Base-by-base conservation (phyloP, 2,888 invertebrate genomes). In the Congeria kusceri region DNA sequence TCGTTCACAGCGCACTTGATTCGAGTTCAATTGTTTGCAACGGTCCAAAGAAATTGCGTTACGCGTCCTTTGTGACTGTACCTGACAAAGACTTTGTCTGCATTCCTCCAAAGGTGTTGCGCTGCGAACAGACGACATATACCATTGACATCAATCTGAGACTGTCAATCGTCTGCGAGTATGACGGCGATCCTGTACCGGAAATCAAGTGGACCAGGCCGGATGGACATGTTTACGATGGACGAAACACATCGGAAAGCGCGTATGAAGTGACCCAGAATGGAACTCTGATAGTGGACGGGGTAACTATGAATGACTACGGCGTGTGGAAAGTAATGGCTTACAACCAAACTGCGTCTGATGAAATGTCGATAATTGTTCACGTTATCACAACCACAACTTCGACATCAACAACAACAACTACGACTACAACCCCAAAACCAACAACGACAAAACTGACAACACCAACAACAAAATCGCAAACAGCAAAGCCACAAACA, bases 141-240 rank as follows among this genome's bases (percentile, higher is more conserved):
- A 61, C 80, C 1, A 57, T 83, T 11, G 65, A 67, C 11, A 75
- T 75, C 5, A 82, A 85, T 11, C 65, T 75, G n/a, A 20, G 58
- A 27, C 39, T 84, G 5, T 29, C 44, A 7, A 80, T 88, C 5
- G n/a, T 63, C 9, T 88, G 88, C 65, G 39, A 58, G 20, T 80
- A 80, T 32, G 74, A 78, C 3, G 88, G 88, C 0, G 85, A 86
- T 49, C 88, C 88, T 4, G 67, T 77, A 18, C 88, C 88, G 1
- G 76, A 80, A 18, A 63, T 87, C 9, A 80, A 84, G 28, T 88
- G 86, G 86, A 63, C 61, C 4, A 63, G 69, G 7, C 84, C 86
- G 3, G 85, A 80, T 28, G 81, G 79, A 25, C 64, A 59, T 27
- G 70, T 44, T 46, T 74, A 80, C 20, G 64, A 76, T 23, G 83